These are phyloP conservation scores for Euzetes globulus DNA, from an alignment of 2,888 invertebrate genomes.

Conservation along the genomic window DNA sequence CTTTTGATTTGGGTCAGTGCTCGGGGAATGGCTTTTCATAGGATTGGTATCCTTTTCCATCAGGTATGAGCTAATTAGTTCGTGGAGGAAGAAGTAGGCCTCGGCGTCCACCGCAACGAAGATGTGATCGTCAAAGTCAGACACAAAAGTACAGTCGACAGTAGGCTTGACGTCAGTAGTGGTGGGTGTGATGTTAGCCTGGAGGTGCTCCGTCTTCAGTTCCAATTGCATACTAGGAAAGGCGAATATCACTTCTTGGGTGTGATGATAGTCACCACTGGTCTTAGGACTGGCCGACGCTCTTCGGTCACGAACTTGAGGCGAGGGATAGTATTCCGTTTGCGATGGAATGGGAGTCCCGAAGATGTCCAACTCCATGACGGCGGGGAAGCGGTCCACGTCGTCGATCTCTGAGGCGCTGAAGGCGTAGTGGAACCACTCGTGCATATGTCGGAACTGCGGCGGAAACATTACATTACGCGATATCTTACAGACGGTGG, in stretches of 20 bases:
- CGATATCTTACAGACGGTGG: slow-evolving; percentile 84
- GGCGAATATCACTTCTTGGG: slow-evolving; percentile 91
- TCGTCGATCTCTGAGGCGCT: slow-evolving; percentile 85
- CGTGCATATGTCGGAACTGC: slow-evolving; percentile 83
- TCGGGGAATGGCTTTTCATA: slow-evolving; percentile 15
- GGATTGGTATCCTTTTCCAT: slow-evolving; percentile 55
- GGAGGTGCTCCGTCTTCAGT: slow-evolving; percentile 83
- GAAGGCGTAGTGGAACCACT: slow-evolving; percentile 96
- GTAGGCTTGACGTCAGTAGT: slow-evolving; percentile 60
- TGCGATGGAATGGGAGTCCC: slow-evolving; percentile 50
- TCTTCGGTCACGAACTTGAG: slow-evolving; percentile 40
- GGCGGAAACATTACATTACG: slow-evolving; percentile 88
- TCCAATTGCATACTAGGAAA: slow-evolving; percentile 85
- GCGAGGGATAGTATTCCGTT: slow-evolving; percentile 46
- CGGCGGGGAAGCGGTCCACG: slow-evolving; percentile 36
- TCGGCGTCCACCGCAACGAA: slow-evolving; percentile 97
- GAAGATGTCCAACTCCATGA: slow-evolving; percentile 52
- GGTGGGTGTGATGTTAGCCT: slow-evolving; percentile 64
- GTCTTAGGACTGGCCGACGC: slow-evolving; percentile 49
- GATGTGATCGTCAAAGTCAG: slow-evolving; percentile 97
- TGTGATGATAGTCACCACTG: slow-evolving; percentile 69
- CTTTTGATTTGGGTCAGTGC: background rate
- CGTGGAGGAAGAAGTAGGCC: slow-evolving; percentile 94
- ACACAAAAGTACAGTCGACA: slow-evolving; percentile 93
- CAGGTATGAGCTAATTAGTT: slow-evolving; percentile 89